Evolutionary conservation across 2,113 vertebrate genomes (phyloP), one percentile per base, ranked within the genome.

Genomic region (Cephalopholis sonnerati): DNA sequence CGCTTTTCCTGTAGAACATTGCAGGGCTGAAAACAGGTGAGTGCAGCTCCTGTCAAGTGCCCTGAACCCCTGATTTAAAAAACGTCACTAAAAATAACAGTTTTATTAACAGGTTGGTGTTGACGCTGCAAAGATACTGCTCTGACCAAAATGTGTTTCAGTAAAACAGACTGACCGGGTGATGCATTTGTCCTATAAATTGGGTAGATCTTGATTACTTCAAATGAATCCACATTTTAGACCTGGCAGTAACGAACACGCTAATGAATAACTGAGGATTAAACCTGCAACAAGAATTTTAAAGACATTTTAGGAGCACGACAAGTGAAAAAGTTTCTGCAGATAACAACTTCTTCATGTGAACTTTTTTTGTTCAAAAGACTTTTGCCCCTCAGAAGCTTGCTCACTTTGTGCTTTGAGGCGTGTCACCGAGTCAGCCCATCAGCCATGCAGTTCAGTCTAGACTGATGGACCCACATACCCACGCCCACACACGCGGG

Each of bases 401-500:
- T 1, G 20, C 55, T 44, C 12, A 65, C 62, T 83, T 79, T 76
- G 65, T 77, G 69, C 77, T 84, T 63, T 86, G 69, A 89, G 72
- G 51, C 58, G 63, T 67, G 76, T 79, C 84, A 83, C 22, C 11
- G 58, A 77, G 69, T 77, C 67, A 50, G 76, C 59, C 77, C 51
- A 85, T 89, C 83, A 85, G 79, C 79, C 67, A 83, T 44, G 22
- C 57, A 70, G 79, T 68, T 76, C 69, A 79, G 76, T 75, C 78
- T 70, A 74, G 79, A 85, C 83, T 76, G 83, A 88, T 68, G 78
- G 80, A 85, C 74, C 63, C 59, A 74, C 64, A 90, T 68, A 83
- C 70, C 58, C 83, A 74, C 65, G 41, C 70, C 75, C 84, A 83
- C 83, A 78, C 76, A 81, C 29, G 27, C 0, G 0, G 78, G 46